phyloP scores from a whole-genome alignment of 2,113 vertebrate species.

The Elachura formosa region DNA sequence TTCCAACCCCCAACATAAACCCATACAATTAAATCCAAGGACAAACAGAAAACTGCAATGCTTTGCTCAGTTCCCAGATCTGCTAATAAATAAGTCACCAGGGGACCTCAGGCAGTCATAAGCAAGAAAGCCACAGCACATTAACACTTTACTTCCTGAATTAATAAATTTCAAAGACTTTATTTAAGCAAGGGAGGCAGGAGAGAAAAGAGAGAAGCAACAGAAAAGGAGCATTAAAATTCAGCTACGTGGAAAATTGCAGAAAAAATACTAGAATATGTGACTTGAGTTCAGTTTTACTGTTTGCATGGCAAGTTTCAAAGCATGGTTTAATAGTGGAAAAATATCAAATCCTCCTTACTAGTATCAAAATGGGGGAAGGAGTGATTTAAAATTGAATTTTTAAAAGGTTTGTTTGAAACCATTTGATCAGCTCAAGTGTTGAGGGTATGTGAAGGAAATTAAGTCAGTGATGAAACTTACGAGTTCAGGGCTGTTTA shows the following conservation, averaged over 20 bases:
- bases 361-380: not conserved
- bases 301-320: not conserved
- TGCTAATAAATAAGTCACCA: not conserved
- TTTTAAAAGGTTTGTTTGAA: not conserved
- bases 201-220: not conserved
- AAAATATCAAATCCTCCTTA: not conserved
- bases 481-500: not conserved
- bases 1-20: too few relatives aligned
- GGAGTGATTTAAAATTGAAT: not conserved
- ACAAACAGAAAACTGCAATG: not conserved
- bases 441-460: not conserved
- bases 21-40: not conserved
- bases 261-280: not conserved
- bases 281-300: not conserved
- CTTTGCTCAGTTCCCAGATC: not conserved
- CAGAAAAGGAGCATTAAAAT: not conserved
- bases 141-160: not conserved
- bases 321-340: not conserved
- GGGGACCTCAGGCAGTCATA: not conserved
- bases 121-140: not conserved
- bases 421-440: not conserved
- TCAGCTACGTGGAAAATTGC: not conserved
- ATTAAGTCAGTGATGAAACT: not conserved
- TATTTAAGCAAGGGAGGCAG: not conserved
- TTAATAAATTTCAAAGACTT: not conserved